Evolutionary conservation across 1,140 invertebrate genomes (phyloP).

Genomic region (Leptinotarsa lineolata): DNA sequence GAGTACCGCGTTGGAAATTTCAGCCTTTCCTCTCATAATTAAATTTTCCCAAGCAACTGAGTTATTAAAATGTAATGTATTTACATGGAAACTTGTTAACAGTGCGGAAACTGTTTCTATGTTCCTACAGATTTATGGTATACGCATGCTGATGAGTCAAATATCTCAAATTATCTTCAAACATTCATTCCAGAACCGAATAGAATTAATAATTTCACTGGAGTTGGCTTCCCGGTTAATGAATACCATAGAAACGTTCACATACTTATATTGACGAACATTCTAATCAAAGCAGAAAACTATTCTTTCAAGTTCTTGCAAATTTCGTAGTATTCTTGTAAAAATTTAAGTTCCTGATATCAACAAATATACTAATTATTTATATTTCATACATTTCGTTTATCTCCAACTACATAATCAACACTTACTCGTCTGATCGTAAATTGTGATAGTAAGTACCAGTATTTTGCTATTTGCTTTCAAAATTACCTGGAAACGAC

Average conservation of each 20-base stretch:
- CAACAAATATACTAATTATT: too few relatives aligned
- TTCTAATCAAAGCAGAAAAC: too few relatives aligned
- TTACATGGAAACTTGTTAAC: conserved; percentile 6
- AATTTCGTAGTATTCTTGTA: too few relatives aligned
- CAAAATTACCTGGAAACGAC: neutral
- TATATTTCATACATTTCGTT: neutral
- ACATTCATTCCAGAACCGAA: neutral
- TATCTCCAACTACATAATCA: neutral
- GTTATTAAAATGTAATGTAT: conserved; percentile 9
- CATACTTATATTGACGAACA: too few relatives aligned
- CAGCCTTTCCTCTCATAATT: conserved; percentile 1
- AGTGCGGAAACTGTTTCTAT: neutral
- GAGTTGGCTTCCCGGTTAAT: too few relatives aligned
- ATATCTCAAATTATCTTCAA: neutral
- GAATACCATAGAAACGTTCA: too few relatives aligned
- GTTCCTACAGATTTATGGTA: neutral
- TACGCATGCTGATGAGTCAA: neutral
- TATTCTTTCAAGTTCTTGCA: too few relatives aligned
- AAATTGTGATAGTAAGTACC: too few relatives aligned
- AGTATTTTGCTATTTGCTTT: too few relatives aligned
- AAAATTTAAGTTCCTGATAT: too few relatives aligned
- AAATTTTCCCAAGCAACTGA: conserved; percentile 2
- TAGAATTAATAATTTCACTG: too few relatives aligned
- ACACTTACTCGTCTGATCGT: neutral
- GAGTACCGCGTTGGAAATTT: conserved; percentile 4